These are phyloP conservation scores for Sakesphorus luctuosus DNA, from an alignment of 2,113 vertebrate species.

Conservation along the genomic window DNA sequence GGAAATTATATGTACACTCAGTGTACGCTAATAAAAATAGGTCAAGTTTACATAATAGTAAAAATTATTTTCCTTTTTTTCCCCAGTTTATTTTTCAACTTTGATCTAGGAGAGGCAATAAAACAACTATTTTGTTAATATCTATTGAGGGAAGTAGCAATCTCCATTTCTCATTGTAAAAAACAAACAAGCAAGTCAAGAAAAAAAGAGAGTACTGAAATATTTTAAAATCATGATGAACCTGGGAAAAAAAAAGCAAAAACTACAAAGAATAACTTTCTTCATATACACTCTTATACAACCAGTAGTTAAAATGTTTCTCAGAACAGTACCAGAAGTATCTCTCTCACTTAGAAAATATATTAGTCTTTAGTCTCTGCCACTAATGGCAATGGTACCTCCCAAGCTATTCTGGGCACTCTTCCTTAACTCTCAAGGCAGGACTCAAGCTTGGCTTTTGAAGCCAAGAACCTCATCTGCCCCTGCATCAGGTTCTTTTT, in stretches of 20 bases:
- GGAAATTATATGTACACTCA: not conserved
- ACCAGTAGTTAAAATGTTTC: not conserved
- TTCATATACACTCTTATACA: not conserved
- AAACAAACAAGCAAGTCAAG: not conserved
- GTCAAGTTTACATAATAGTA: not conserved
- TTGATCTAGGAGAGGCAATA: not conserved
- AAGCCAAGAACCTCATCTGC: not conserved
- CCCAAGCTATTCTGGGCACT: not conserved
- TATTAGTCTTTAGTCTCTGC: not conserved
- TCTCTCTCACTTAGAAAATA: not conserved
- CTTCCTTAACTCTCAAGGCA: not conserved
- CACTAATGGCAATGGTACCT: not conserved
- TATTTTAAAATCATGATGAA: not conserved
- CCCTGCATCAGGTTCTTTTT: not conserved
- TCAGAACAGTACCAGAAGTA: not conserved
- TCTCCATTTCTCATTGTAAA: not conserved
- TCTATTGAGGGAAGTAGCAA: not conserved
- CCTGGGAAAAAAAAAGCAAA: not conserved
- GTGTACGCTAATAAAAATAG: not conserved
- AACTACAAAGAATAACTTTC: not conserved
- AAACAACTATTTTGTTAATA: not conserved
- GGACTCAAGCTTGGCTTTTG: not conserved
- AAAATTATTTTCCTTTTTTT: not conserved
- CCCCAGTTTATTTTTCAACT: not conserved
- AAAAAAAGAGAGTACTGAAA: not conserved